Evolutionary conservation across 2,113 vertebrate species (phyloP).

Genomic region (Chiloscyllium plagiosum): DNA sequence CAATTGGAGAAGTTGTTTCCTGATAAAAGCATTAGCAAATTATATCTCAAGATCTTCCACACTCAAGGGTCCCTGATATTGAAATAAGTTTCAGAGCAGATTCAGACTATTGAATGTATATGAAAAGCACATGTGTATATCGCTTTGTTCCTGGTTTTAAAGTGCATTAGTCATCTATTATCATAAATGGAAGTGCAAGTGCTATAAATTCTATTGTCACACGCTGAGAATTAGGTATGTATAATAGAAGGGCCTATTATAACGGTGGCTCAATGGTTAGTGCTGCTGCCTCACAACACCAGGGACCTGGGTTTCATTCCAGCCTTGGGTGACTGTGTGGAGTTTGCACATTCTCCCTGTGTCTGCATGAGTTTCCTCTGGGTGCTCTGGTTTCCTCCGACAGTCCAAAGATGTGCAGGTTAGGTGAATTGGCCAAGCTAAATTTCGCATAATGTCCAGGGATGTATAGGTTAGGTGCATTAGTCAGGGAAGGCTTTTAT

Average conservation of each 20-base stretch:
- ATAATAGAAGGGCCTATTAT: neutral
- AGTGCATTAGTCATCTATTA: neutral
- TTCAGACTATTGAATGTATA: neutral
- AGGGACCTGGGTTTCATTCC: no score
- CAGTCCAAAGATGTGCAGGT: no score
- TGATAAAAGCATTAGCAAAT: neutral
- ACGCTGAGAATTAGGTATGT: neutral
- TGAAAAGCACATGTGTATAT: neutral
- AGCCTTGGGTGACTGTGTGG: no score
- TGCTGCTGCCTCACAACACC: no score
- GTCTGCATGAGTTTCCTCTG: no score
- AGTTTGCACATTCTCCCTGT: no score
- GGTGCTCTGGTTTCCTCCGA: no score
- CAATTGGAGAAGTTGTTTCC: neutral
- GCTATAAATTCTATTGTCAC: neutral
- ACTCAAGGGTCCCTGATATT: neutral
- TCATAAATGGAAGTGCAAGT: neutral
- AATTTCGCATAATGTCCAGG: no score
- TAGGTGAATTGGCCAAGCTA: no score
- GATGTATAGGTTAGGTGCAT: no score
- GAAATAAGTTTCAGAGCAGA: neutral
- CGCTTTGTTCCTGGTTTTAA: neutral
- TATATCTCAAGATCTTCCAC: neutral
- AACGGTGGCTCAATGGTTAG: no score
- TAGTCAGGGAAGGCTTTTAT: neutral